Evolutionary conservation across 2,113 vertebrate genomes (phyloP), one percentile per base, ranked within the genome.

Genomic region (Lucifuga dentata): DNA sequence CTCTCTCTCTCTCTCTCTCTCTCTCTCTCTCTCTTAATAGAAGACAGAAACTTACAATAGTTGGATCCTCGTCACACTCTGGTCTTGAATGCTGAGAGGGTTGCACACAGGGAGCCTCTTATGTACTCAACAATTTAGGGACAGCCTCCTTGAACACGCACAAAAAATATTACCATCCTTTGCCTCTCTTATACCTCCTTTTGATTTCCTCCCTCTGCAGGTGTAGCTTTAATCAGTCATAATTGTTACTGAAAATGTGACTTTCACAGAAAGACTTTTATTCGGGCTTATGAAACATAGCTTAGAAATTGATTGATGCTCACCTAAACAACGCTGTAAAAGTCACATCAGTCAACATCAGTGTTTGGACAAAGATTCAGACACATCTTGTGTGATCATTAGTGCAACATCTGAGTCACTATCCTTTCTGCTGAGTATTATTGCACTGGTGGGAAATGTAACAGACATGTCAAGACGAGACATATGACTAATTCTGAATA

Each of bases 71-170:
- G 76, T 90, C 83, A 78, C 79, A 59, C 85, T 81, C 82, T 88
- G 83, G 87, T 87, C 88, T 63, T 91, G 86, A 89, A 88, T 92
- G 87, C 89, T 90, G 89, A 90, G 80, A 89, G 91, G 85, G 80
- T 86, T 73, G 76, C 80, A 86, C 87, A 91, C 90, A 92, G 86
- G 87, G 86, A 90, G 89, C 76, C 90, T 88, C 85, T 92, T 90
- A 91, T 92, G 89, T 90, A 88, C 80, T 81, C 85, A 78, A 89
- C 85, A 86, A 78, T 79, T 88, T 78, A 81, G 68, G 88, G 78
- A 89, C 92, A 84, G 89, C 90, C 92, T 89, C 85, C 82, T 86
- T 55, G 76, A 80, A 84, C 3, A 16, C 67, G 68, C 62, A 33
- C 58, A 71, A 68, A 67, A 64, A 72, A 75, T 75, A 68, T 58